phyloP scores from a whole-genome alignment of 2,888 invertebrate genomes.

The Drosophila demipolita region DNA sequence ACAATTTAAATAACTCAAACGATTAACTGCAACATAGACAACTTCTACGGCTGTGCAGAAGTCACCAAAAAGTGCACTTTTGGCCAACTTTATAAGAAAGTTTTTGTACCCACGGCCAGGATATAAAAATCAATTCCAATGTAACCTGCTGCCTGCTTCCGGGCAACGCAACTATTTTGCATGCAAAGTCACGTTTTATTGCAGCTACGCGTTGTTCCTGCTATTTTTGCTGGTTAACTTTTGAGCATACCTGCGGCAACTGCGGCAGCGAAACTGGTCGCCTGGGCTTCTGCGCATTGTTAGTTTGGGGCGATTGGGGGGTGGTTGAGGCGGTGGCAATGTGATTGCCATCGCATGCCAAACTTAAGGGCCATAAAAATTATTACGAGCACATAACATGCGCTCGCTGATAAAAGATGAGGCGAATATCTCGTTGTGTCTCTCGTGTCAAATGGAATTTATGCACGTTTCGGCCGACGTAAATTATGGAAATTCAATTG shows the following conservation, averaged over 20 bases:
- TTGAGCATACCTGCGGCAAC: constrained; percentile 73
- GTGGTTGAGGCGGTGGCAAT: background rate
- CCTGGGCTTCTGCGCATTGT: constrained; percentile 39
- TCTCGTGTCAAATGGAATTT: constrained; percentile 73
- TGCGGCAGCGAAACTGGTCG: constrained; percentile 35
- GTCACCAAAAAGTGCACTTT: constrained; percentile 2
- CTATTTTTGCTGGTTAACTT: constrained; percentile 61
- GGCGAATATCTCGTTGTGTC: constrained; percentile 34
- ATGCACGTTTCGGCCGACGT: constrained; percentile 71
- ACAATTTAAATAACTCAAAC: background rate
- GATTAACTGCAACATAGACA: background rate
- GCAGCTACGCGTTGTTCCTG: constrained; percentile 64
- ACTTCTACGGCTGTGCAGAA: background rate
- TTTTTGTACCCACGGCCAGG: constrained; percentile 15
- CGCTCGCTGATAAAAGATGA: constrained; percentile 44
- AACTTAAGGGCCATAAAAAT: constrained; percentile 77
- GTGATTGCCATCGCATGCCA: constrained; percentile 47
- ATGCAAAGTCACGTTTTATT: constrained; percentile 84
- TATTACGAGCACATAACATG: constrained; percentile 77
- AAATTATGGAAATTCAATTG: constrained; percentile 80
- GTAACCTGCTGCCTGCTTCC: constrained; percentile 47
- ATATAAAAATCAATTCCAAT: constrained; percentile 73
- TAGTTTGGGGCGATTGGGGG: constrained; percentile 20
- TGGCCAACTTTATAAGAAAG: constrained; percentile 36
- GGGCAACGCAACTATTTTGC: constrained; percentile 75